Conservation (phyloP, 2,797 vertebrate species). For the Lutra lutra region DNA sequence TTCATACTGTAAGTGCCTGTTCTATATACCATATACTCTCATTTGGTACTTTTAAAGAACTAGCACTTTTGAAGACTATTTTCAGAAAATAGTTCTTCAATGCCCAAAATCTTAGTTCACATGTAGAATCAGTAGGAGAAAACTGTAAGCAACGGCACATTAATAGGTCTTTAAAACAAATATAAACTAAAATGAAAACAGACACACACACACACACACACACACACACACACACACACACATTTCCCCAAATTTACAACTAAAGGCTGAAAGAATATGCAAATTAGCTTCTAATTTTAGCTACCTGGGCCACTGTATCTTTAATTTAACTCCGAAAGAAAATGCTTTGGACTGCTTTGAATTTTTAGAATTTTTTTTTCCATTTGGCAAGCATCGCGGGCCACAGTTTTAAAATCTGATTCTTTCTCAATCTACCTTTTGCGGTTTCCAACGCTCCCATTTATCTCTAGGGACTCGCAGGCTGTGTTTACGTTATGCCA, state of each 20-base stretch:
- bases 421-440: conserved; percentile 79
- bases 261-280: conserved; percentile 79
- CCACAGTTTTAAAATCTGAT: conserved; percentile 69
- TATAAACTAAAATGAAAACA: conserved; percentile 61
- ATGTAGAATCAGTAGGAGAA: conserved; percentile 62
- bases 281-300: conserved; percentile 83
- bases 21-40: conserved; percentile 65
- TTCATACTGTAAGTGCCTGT: conserved; percentile 76
- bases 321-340: conserved; percentile 80
- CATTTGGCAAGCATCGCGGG: conserved; percentile 84
- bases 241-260: conserved; percentile 77
- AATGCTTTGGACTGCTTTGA: conserved; percentile 85
- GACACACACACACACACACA: not conserved
- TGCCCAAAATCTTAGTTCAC: conserved; percentile 69
- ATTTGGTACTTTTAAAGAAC: conserved; percentile 76
- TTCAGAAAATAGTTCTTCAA: conserved; percentile 78
- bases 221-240: not conserved
- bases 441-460: conserved; percentile 85
- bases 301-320: conserved; percentile 73
- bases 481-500: conserved; percentile 80
- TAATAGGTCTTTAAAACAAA: conserved; percentile 76
- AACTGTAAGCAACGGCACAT: conserved; percentile 63
- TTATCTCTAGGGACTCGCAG: conserved; percentile 84
- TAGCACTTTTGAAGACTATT: conserved; percentile 76
- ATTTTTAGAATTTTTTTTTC: conserved; percentile 78